Evolutionary conservation across 1,140 invertebrate species (phyloP).

Genomic region (Drosophila azteca): DNA sequence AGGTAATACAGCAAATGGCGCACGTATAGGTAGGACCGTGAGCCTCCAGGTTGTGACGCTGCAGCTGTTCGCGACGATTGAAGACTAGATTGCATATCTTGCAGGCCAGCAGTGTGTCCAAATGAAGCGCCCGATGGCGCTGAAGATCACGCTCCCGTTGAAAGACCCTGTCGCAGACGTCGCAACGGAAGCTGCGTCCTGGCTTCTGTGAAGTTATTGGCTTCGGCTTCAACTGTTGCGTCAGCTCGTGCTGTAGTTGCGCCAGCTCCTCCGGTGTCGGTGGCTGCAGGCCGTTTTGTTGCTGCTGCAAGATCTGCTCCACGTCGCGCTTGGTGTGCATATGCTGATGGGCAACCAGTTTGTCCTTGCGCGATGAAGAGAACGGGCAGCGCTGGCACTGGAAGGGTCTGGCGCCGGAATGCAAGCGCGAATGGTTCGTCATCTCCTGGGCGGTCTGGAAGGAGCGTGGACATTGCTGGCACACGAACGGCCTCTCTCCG

Average conservation of each 20-base stretch:
- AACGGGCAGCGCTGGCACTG: constrained; percentile 88
- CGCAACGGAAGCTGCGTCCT: constrained; percentile 83
- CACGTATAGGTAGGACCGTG: constrained; percentile 85
- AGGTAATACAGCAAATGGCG: constrained; percentile 85
- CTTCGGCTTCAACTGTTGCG: constrained; percentile 28
- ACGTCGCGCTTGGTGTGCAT: constrained; percentile 84
- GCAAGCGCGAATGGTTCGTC: constrained; percentile 88
- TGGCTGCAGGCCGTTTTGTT: constrained; percentile 20
- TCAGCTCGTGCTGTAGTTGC: constrained; percentile 28
- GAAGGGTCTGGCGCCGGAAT: constrained; percentile 89
- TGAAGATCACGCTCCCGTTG: constrained; percentile 87
- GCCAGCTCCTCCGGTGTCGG: constrained; percentile 66
- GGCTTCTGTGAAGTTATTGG: constrained; percentile 21
- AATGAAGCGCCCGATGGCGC: constrained; percentile 86
- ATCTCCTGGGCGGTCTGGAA: constrained; percentile 89
- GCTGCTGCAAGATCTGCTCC: constrained; percentile 41
- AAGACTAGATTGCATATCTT: constrained; percentile 87
- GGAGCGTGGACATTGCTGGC: constrained; percentile 89
- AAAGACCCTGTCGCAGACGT: constrained; percentile 87
- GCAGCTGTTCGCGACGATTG: constrained; percentile 87
- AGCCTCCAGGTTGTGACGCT: constrained; percentile 87
- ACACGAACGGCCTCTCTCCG: constrained; percentile 88
- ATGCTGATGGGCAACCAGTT: constrained; percentile 86
- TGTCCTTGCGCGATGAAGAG: constrained; percentile 87
- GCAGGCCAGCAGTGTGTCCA: constrained; percentile 87